Conservation (phyloP, 1,140 invertebrate genomes). For the Sycobia sp. region DNA sequence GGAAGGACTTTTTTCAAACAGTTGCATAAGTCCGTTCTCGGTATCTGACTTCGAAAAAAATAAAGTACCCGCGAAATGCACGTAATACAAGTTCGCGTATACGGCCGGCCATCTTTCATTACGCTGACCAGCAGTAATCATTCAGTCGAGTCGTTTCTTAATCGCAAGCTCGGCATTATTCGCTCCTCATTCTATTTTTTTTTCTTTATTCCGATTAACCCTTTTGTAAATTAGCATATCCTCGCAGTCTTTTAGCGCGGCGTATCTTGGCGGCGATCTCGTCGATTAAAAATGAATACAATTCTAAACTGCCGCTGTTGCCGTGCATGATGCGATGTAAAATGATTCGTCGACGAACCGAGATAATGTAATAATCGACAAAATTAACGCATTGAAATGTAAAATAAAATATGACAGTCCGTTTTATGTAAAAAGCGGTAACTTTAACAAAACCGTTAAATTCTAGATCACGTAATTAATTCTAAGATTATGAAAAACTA, state of each 20-base stretch:
- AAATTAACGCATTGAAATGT: too few species aligned
- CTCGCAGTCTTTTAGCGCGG: background rate
- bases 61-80: conserved; percentile 25
- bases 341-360: too few species aligned
- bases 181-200: background rate
- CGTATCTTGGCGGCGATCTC: too few species aligned
- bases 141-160: conserved; percentile 33
- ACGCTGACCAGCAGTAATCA: conserved; percentile 40
- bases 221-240: conserved; percentile 19
- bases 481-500: too few species aligned
- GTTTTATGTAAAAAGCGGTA: too few species aligned
- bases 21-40: conserved; percentile 31
- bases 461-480: too few species aligned
- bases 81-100: conserved; percentile 25
- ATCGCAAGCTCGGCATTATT: conserved; percentile 30
- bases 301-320: too few species aligned
- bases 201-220: background rate
- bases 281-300: too few species aligned
- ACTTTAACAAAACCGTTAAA: too few species aligned
- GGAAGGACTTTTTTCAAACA: conserved; percentile 29
- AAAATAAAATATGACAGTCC: too few species aligned
- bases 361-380: too few species aligned
- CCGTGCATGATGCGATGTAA: too few species aligned
- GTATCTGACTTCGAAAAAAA: conserved; percentile 36
- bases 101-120: conserved; percentile 38